A percentile compares a stretch with the other conserved stretches of the same genome.
Evolutionary conservation across 2,797 vertebrate genomes (phyloP).

Genomic region (Prunella strophiata): DNA sequence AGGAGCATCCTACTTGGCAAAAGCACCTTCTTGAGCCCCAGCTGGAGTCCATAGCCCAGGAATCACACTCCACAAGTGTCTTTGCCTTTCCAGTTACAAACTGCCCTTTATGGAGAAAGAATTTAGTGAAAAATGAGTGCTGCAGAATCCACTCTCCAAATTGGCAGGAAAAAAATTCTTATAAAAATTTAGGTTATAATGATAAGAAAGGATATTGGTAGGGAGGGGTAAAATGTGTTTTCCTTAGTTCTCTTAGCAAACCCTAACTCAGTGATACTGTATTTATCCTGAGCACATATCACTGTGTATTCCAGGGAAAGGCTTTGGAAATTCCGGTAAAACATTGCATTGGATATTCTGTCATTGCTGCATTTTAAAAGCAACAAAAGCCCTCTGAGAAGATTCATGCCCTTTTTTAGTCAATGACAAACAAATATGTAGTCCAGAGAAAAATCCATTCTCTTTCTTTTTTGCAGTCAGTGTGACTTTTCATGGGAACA

Average conservation of each 20-base stretch:
- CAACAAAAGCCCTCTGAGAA: background rate
- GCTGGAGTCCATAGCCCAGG: background rate
- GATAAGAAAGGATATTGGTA: background rate
- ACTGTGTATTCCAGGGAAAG: background rate
- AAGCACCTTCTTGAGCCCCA: background rate
- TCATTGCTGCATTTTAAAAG: conserved; percentile 2
- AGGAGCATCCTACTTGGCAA: background rate
- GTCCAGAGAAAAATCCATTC: conserved; percentile 7
- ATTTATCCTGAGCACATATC: background rate
- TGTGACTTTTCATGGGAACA: conserved; percentile 29
- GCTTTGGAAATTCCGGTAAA: background rate
- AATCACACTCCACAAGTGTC: background rate
- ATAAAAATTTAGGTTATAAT: background rate
- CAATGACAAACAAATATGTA: background rate
- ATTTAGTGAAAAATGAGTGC: background rate
- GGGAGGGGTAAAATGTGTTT: background rate
- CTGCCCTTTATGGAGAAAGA: background rate
- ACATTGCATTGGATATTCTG: background rate
- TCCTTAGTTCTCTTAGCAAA: background rate
- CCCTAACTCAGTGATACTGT: background rate
- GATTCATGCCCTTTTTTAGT: conserved; percentile 6
- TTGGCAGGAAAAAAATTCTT: background rate
- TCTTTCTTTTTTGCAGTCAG: conserved; percentile 2
- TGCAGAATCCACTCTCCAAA: background rate
- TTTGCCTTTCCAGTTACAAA: background rate